These are phyloP conservation scores for Esperia sulphurella DNA, from an alignment of 2,888 invertebrate genomes.

Conservation along the genomic window DNA sequence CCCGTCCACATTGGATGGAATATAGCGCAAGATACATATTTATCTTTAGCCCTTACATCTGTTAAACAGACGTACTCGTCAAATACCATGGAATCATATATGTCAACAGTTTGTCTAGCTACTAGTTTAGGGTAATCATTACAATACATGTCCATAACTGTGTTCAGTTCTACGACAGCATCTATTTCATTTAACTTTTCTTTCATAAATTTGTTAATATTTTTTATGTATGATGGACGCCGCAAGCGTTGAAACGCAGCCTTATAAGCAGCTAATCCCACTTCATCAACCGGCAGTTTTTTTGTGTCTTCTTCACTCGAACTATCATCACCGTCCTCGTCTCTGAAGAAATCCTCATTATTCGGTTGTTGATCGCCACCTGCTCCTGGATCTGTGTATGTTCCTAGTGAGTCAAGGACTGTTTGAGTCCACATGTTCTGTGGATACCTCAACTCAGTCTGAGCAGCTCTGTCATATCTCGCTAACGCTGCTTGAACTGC, in stretches of 20 bases:
- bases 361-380: slow-evolving; percentile 51
- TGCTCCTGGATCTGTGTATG: slow-evolving; percentile 38
- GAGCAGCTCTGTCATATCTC: slow-evolving; percentile 70
- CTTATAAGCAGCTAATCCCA: slow-evolving; percentile 46
- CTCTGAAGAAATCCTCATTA: slow-evolving; percentile 7
- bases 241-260: slow-evolving; percentile 50
- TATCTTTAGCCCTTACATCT: slow-evolving; percentile 82
- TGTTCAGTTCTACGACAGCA: slow-evolving; percentile 62
- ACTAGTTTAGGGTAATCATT: slow-evolving; percentile 80
- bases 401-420: slow-evolving; percentile 54
- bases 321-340: slow-evolving; percentile 21
- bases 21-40: slow-evolving; percentile 81
- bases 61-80: slow-evolving; percentile 82
- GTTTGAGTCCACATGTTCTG: slow-evolving; percentile 85
- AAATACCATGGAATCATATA: slow-evolving; percentile 55
- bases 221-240: slow-evolving; percentile 57
- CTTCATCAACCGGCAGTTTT: slow-evolving; percentile 43
- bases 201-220: slow-evolving; percentile 47
- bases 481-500: slow-evolving; percentile 79
- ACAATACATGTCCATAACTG: slow-evolving; percentile 80
- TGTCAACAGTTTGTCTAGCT: slow-evolving; percentile 40
- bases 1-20: slow-evolving; percentile 88
- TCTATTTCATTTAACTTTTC: slow-evolving; percentile 44
- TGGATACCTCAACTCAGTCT: slow-evolving; percentile 84
- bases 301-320: slow-evolving; percentile 33